Percentiles rank a stretch among this genome's conserved stretches.
Evolutionary conservation across 2,888 invertebrate genomes (phyloP).

Genomic region (Uropetala carovei): DNA sequence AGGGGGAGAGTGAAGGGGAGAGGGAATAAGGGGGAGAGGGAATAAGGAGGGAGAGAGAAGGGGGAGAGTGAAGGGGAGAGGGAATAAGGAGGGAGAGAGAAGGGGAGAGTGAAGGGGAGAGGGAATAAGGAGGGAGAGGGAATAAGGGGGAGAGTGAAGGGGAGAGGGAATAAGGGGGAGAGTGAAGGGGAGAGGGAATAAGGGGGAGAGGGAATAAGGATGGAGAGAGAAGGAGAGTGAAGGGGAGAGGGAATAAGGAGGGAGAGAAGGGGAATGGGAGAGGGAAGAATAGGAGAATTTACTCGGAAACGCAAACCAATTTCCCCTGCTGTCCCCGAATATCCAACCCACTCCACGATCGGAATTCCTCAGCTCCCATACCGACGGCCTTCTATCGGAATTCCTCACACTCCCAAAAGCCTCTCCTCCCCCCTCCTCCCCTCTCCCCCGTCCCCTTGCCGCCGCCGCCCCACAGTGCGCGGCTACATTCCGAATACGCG

Average conservation of each 20-base stretch:
- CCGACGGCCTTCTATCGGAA: slow-evolving; percentile 21
- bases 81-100: neutral
- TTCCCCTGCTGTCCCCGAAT: neutral
- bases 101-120: neutral
- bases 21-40: neutral
- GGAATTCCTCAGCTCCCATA: slow-evolving; percentile 34
- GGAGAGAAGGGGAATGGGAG: neutral
- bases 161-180: neutral
- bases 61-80: neutral
- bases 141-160: no score
- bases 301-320: slow-evolving; percentile 61
- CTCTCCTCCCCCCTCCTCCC: neutral
- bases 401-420: slow-evolving; percentile 41
- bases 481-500: neutral
- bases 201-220: neutral
- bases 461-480: neutral
- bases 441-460: no score
- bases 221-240: neutral
- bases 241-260: neutral
- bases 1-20: neutral
- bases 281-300: neutral
- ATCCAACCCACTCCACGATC: neutral
- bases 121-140: neutral
- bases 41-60: no score
- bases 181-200: neutral